A percentile compares a stretch with the other conserved stretches of the same genome.
Conservation (phyloP, 2,888 invertebrate species). For the Hyposoter dolosus region DNA sequence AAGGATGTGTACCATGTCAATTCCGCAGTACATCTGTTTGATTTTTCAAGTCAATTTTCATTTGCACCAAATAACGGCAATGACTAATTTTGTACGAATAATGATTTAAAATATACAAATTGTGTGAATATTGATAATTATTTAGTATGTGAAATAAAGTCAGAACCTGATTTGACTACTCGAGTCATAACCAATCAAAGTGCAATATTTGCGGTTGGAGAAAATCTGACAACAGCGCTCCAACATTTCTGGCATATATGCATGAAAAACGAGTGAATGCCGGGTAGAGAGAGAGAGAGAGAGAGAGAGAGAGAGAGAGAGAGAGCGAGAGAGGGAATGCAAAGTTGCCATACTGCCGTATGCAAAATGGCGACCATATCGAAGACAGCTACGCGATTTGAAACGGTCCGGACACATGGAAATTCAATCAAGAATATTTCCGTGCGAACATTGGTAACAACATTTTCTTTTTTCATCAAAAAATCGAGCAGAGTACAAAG, state of each 20-base stretch:
- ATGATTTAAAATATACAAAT: background rate
- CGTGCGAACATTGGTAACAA: background rate
- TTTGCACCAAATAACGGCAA: background rate
- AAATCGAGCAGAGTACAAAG: background rate
- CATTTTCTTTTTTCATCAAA: background rate
- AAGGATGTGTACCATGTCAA: too few species aligned
- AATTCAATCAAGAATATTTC: background rate
- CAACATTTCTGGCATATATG: too few species aligned
- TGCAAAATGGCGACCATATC: background rate
- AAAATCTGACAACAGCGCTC: too few species aligned
- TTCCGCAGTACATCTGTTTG: too few species aligned
- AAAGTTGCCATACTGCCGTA: background rate
- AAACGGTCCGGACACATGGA: background rate
- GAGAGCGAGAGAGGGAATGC: too few species aligned
- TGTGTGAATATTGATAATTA: background rate
- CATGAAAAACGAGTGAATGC: background rate
- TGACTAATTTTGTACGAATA: background rate
- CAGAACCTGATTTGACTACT: background rate
- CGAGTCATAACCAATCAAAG: background rate
- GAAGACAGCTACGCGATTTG: background rate
- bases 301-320: too few species aligned
- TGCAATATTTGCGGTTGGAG: background rate
- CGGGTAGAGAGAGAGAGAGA: background rate
- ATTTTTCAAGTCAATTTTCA: background rate
- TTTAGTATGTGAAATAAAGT: background rate